phyloP scores from a whole-genome alignment of 2,888 invertebrate species.

The Hirtodrosophila duncani region DNA sequence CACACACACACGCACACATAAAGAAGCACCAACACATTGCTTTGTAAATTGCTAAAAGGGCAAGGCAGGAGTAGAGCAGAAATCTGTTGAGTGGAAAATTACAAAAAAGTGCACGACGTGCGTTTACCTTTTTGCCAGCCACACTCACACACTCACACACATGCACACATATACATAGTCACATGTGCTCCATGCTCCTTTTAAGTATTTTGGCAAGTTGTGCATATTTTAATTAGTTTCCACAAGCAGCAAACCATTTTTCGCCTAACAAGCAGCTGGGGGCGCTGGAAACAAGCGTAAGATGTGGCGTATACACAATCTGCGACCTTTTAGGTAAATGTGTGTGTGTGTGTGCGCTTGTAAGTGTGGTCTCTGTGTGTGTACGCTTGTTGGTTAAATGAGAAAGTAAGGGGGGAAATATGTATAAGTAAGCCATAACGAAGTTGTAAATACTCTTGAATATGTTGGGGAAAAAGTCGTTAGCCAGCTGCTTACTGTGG shows the following conservation, averaged over 20 bases:
- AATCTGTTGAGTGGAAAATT: constrained; percentile 66
- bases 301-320: constrained; percentile 39
- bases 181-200: constrained; percentile 41
- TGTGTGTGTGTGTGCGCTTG: constrained; percentile 6
- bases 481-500: too few species aligned
- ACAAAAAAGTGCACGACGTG: constrained; percentile 56
- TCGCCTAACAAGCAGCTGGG: constrained; percentile 29
- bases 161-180: background rate
- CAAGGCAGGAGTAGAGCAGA: constrained; percentile 11
- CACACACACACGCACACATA: too few species aligned
- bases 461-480: too few species aligned
- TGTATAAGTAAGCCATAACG: too few species aligned
- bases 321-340: constrained; percentile 12
- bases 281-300: constrained; percentile 15
- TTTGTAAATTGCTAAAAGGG: constrained; percentile 11
- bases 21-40: constrained; percentile 3
- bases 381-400: background rate
- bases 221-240: constrained; percentile 71
- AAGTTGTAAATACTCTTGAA: background rate
- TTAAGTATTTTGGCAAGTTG: constrained; percentile 62
- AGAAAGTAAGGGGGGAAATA: background rate
- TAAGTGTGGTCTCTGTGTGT: constrained; percentile 10
- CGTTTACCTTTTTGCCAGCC: constrained; percentile 35
- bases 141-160: constrained; percentile 1
- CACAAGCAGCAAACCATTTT: constrained; percentile 32